These are phyloP conservation scores for Mystacornis crossleyi DNA, from an alignment of 2,113 vertebrate species.

Conservation along the genomic window DNA sequence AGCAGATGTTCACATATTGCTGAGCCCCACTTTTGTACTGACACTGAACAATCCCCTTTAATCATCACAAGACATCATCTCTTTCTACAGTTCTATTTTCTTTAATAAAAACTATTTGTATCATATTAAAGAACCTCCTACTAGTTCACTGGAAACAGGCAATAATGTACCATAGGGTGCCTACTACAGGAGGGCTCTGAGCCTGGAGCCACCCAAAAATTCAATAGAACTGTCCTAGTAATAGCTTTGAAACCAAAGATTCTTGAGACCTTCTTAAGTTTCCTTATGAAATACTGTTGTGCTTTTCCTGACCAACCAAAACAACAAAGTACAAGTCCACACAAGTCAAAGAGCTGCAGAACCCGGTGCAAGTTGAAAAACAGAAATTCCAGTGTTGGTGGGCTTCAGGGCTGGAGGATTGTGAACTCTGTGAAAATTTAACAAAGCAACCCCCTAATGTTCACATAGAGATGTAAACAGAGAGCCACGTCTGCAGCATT, in stretches of 20 bases:
- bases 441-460: conserved; percentile 34
- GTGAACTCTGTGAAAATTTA: conserved; percentile 23
- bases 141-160: conserved; percentile 28
- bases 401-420: background rate
- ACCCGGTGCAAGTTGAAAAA: conserved; percentile 50
- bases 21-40: background rate
- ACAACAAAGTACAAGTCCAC: conserved; percentile 30
- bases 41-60: conserved; percentile 9
- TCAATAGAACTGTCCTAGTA: conserved; percentile 30
- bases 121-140: conserved; percentile 43
- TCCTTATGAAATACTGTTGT: conserved; percentile 31
- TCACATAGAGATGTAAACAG: conserved; percentile 22
- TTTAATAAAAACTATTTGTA: conserved; percentile 69
- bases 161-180: conserved; percentile 39
- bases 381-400: conserved; percentile 20
- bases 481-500: background rate
- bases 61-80: background rate
- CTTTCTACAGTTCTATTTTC: conserved; percentile 32
- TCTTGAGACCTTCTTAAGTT: conserved; percentile 65
- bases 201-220: conserved; percentile 57
- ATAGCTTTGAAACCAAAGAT: conserved; percentile 70
- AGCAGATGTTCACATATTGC: background rate
- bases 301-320: conserved; percentile 63
- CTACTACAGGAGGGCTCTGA: conserved; percentile 55
- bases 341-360: conserved; percentile 47